A percentile compares a stretch with the other conserved stretches of the same genome.
Conservation (phyloP, 2,888 invertebrate species). For the Augochlorella aurata region DNA sequence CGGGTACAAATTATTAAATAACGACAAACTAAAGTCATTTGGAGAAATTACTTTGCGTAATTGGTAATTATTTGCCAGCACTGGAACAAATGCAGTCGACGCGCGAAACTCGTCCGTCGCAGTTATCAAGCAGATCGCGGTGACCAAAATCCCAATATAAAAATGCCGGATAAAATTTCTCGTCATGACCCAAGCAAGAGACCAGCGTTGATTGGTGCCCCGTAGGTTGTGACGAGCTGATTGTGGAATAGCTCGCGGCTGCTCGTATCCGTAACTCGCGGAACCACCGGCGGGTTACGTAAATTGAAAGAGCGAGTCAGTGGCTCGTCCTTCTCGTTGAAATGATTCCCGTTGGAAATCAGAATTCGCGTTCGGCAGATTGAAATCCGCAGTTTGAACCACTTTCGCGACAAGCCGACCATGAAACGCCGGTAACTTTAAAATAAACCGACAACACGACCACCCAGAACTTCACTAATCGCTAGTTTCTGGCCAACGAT, state of each 20-base stretch:
- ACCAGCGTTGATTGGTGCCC: conserved; percentile 42
- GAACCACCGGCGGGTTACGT: conserved; percentile 30
- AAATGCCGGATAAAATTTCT: conserved; percentile 29
- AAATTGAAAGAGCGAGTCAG: conserved; percentile 40
- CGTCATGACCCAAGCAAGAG: conserved; percentile 20
- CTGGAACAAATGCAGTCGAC: too few species aligned
- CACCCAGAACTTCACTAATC: conserved; percentile 42
- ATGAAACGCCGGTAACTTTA: conserved; percentile 36
- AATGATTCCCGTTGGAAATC: conserved; percentile 53
- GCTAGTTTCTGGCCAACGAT: background rate
- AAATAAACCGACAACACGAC: conserved; percentile 45
- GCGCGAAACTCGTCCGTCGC: background rate
- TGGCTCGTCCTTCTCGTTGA: conserved; percentile 19
- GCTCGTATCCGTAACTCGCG: conserved; percentile 42
- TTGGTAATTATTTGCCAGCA: background rate
- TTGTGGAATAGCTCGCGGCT: conserved; percentile 49
- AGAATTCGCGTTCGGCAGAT: conserved; percentile 36
- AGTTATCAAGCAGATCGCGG: background rate
- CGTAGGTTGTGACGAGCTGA: conserved; percentile 42
- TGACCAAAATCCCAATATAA: background rate
- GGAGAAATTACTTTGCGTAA: background rate
- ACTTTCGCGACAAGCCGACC: conserved; percentile 22
- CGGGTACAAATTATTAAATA: too few species aligned
- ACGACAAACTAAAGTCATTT: too few species aligned
- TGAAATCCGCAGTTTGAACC: conserved; percentile 44